A percentile compares a stretch with the other conserved stretches of the same genome.
Evolutionary conservation across 1,140 invertebrate genomes (phyloP).

Genomic region (Nasonia longicornis): DNA sequence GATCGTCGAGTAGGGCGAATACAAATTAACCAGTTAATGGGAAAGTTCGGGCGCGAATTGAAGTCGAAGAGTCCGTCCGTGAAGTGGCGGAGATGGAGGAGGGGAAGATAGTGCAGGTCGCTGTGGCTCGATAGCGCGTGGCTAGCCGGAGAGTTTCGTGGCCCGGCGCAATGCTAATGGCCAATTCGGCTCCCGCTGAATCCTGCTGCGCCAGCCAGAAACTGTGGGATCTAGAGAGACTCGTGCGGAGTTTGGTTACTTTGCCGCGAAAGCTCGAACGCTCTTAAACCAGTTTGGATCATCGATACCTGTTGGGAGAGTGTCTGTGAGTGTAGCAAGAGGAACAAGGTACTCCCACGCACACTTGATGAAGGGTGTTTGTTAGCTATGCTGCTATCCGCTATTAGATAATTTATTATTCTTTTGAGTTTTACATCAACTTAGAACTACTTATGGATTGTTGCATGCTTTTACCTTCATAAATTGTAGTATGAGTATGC

Average conservation of each 20-base stretch:
- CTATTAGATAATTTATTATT: too few relatives aligned
- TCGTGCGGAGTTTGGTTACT: conserved; percentile 28
- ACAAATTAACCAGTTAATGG: conserved; percentile 39
- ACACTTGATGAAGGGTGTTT: too few relatives aligned
- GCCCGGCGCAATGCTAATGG: conserved; percentile 29
- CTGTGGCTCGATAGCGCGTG: not conserved
- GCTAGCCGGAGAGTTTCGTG: conserved; percentile 24
- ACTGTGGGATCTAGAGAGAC: not conserved
- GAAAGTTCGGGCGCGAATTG: conserved; percentile 38
- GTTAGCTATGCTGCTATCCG: too few relatives aligned
- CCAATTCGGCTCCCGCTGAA: conserved; percentile 34
- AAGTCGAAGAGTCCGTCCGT: conserved; percentile 27
- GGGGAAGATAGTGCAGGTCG: conserved; percentile 20
- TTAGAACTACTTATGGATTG: too few relatives aligned
- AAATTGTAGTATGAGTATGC: too few relatives aligned
- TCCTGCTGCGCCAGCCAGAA: not conserved
- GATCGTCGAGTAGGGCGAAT: not conserved
- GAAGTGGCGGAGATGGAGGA: not conserved
- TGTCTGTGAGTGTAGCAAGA: too few relatives aligned
- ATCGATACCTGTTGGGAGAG: conserved; percentile 2
- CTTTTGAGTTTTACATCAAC: too few relatives aligned
- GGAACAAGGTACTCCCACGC: too few relatives aligned
- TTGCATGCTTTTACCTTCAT: too few relatives aligned
- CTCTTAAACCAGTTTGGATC: not conserved
- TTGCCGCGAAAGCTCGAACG: not conserved